Percentiles rank a stretch among this genome's conserved stretches.
Evolutionary conservation across 2,888 invertebrate genomes (phyloP).

Genomic region (Mimumesa dahlbomi): DNA sequence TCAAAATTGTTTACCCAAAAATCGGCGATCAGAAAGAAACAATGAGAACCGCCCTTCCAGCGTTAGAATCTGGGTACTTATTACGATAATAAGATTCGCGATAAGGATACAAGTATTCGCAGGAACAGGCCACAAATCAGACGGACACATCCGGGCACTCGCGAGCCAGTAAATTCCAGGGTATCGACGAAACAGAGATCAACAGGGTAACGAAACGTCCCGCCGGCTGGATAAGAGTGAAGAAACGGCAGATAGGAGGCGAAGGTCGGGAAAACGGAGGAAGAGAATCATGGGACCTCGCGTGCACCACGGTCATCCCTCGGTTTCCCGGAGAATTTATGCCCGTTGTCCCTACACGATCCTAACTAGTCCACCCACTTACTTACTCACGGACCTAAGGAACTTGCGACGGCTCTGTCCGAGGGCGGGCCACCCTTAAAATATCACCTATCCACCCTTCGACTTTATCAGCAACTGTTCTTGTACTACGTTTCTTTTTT

Average conservation of each 20-base stretch:
- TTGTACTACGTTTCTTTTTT: neutral
- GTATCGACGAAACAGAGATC: constrained; percentile 10
- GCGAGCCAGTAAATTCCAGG: no score
- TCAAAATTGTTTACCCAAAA: no score
- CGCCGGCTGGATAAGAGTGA: constrained; percentile 23
- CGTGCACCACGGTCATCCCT: constrained; percentile 79
- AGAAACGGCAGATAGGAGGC: constrained; percentile 13
- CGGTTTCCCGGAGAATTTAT: constrained; percentile 78
- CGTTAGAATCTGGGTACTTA: no score
- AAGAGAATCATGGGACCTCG: constrained; percentile 71
- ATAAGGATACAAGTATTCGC: no score
- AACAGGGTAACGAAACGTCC: neutral
- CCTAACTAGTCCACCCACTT: constrained; percentile 80
- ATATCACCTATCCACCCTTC: constrained; percentile 72
- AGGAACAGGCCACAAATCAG: no score
- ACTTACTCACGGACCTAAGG: constrained; percentile 73
- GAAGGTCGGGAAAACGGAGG: constrained; percentile 38
- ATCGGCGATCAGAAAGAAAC: no score
- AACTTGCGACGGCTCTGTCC: constrained; percentile 44
- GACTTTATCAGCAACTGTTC: constrained; percentile 59
- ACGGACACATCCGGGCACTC: no score
- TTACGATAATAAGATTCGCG: no score
- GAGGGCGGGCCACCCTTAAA: constrained; percentile 73
- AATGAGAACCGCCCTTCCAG: no score
- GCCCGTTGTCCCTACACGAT: constrained; percentile 77